These are phyloP conservation scores for Aptenodytes patagonicus DNA, from an alignment of 2,113 vertebrate species.

Conservation along the genomic window DNA sequence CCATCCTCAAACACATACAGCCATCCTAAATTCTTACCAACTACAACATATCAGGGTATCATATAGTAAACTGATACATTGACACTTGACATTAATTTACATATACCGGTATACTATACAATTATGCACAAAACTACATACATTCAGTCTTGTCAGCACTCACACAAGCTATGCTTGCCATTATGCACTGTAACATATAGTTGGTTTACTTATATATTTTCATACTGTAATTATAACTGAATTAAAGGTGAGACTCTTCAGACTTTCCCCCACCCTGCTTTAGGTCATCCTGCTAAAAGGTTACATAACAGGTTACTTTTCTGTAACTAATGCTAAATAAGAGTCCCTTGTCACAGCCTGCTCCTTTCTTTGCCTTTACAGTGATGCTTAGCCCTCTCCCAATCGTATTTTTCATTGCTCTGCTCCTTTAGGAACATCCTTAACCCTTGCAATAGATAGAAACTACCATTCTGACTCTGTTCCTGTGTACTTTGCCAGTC, in stretches of 20 bases:
- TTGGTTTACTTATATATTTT: neutral
- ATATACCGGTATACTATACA: too few species aligned
- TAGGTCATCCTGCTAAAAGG: neutral
- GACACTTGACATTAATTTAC: neutral
- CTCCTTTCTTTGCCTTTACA: neutral
- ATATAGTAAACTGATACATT: neutral
- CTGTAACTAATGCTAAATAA: neutral
- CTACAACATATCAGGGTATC: neutral
- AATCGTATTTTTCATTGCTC: accelerated
- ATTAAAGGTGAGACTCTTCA: neutral
- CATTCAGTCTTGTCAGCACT: neutral
- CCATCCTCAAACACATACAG: neutral
- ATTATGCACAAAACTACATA: neutral
- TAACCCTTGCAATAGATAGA: neutral
- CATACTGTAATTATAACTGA: neutral
- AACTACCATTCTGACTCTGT: neutral
- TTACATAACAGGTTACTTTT: too few species aligned
- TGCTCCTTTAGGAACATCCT: neutral
- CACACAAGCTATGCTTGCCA: neutral
- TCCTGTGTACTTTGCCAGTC: neutral
- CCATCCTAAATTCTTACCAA: neutral
- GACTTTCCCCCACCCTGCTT: neutral
- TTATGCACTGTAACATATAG: accelerated
- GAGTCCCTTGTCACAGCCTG: neutral
- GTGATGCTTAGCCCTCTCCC: neutral